Conservation (phyloP, 2,113 vertebrate species). For the Phylloscopus whistleri region DNA sequence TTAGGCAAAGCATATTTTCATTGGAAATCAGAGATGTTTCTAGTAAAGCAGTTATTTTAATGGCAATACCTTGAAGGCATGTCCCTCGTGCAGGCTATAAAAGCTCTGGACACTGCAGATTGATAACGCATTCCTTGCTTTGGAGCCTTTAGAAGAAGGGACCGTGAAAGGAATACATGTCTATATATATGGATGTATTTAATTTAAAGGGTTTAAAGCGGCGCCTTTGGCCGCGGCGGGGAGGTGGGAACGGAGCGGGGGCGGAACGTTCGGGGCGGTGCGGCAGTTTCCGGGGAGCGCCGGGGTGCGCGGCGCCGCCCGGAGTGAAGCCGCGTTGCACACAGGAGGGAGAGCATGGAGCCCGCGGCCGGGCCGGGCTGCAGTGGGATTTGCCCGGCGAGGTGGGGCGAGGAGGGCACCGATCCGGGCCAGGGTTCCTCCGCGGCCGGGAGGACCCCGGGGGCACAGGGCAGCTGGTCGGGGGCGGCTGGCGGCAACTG, state of each 20-base stretch:
- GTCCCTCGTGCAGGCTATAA: not conserved
- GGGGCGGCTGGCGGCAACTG: not conserved
- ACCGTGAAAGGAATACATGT: not conserved
- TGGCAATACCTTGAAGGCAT: not conserved
- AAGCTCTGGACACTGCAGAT: not conserved
- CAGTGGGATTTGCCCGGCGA: rapidly evolving
- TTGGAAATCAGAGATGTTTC: not conserved
- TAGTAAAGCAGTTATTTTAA: not conserved
- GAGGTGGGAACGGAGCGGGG: not conserved
- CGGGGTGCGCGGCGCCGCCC: not conserved
- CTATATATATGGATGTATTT: too few relatives aligned
- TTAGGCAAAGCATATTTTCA: rapidly evolving
- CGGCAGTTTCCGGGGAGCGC: not conserved
- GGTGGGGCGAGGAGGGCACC: not conserved
- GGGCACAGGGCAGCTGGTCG: not conserved
- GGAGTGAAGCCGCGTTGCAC: not conserved
- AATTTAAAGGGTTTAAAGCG: not conserved
- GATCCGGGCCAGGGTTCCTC: not conserved
- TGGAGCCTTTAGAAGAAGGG: not conserved
- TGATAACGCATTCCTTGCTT: not conserved
- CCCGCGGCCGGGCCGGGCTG: rapidly evolving
- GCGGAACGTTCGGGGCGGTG: not conserved
- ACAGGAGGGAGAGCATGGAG: not conserved
- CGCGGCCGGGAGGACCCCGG: not conserved
- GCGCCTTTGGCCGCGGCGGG: not conserved